Evolutionary conservation across 1,140 invertebrate species (phyloP), one percentile per base, ranked within the genome.

Genomic region (Dinoponera quadriceps): DNA sequence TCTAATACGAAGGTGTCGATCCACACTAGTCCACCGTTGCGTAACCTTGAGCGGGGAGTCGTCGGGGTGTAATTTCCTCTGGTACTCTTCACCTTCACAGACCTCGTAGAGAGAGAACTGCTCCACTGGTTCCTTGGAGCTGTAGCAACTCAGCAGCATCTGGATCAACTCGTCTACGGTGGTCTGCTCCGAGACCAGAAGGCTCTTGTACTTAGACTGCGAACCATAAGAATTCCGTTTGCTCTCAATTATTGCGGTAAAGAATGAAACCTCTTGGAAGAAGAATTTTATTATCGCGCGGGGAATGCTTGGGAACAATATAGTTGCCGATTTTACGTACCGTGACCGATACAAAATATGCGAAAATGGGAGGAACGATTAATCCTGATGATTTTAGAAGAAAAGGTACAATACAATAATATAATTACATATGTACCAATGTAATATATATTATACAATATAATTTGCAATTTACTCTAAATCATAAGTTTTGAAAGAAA

Each of bases 31-130:
- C 96, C 98, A 98, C 51, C 96, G 95, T 78, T 96, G 96, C 90
- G 98, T 98, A 27, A 98, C 97, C 85, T 96, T 95, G n/a, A 98
- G 95, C 0, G 97, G 97, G 80, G 96, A 95, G 92, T 98, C 98
- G 85, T 98, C 97, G 0, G 97, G 97, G 91, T 98, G 97, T 49
- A 98, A 92, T 93, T 98, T 98, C 33, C 98, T 95, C 92, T 98
- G 97, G 93, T 97, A 97, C 91, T 98, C 97, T 83, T 96, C 95
- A 75, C 94, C 95, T 72, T 94, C 94, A 94, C 95, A 94, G 74
- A 98, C 97, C 95, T 98, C 98, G 94, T 98, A 98, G 22, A 98
- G 94, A 22, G 97, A 97, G 93, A 98, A 98, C 92, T 97, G 96
- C 92, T 98, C 97, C 1, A 97, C 96, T 55, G 96, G 95, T 91